phyloP scores from a whole-genome alignment of 2,888 invertebrate species.

The Yponomeuta evonymella region DNA sequence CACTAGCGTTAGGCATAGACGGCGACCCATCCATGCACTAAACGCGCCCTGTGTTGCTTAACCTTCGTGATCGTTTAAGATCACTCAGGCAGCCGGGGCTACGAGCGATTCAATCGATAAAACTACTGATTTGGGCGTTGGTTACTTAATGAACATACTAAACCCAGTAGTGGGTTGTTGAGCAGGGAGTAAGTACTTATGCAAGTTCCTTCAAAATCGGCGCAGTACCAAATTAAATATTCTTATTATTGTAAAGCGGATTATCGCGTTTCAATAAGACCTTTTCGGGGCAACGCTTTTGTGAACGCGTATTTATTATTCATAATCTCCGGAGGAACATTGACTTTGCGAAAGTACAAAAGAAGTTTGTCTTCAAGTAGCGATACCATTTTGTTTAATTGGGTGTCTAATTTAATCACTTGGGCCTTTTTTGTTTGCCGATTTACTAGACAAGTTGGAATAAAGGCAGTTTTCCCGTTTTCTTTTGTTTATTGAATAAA shows the following conservation, averaged over 20 bases:
- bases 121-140: too few species aligned
- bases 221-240: constrained; percentile 24
- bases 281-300: constrained; percentile 31
- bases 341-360: constrained; percentile 31
- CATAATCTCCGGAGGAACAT: constrained; percentile 31
- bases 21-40: too few species aligned
- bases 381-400: constrained; percentile 27
- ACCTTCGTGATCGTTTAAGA: too few species aligned
- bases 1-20: too few species aligned
- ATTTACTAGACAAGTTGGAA: constrained; percentile 9
- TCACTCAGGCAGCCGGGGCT: too few species aligned
- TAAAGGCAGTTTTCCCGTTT: not conserved
- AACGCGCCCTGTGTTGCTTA: too few species aligned
- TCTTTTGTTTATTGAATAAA: not conserved
- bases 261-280: constrained; percentile 29
- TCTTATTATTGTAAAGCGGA: constrained; percentile 29
- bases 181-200: not conserved
- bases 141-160: too few species aligned
- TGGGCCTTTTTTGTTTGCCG: constrained; percentile 10
- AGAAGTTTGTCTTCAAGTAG: constrained; percentile 28
- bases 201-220: constrained; percentile 19
- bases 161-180: too few species aligned
- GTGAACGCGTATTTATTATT: constrained; percentile 35
- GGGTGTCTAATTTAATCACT: constrained; percentile 25
- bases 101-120: too few species aligned